Evolutionary conservation across 2,113 vertebrate genomes (phyloP).

Genomic region (Phrynosoma blainvillii): DNA sequence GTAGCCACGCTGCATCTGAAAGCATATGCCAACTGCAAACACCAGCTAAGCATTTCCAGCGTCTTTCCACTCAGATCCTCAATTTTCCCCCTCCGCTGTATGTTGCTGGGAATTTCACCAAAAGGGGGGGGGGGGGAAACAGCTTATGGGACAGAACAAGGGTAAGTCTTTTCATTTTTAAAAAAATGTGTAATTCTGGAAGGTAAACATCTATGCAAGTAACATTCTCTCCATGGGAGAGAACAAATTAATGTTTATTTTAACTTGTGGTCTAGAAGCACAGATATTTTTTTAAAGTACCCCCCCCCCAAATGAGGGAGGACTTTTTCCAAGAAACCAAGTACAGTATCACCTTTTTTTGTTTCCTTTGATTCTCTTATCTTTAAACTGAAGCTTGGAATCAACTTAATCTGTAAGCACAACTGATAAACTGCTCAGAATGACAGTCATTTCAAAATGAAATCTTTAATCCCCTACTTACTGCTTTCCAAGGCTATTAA

Average conservation of each 20-base stretch:
- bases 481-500: conserved; percentile 5
- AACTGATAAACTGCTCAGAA: neutral
- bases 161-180: conserved; percentile 10
- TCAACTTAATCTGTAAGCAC: neutral
- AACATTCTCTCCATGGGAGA: neutral
- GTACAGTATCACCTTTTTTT: neutral
- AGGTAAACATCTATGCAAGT: conserved; percentile 37
- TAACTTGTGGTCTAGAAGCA: conserved; percentile 35
- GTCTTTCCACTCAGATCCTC: conserved; percentile 4
- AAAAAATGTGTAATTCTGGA: neutral
- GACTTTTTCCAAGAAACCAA: neutral
- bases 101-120: conserved; percentile 1
- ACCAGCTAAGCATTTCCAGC: conserved; percentile 15
- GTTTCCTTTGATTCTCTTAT: neutral
- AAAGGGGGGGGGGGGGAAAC: neutral
- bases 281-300: neutral
- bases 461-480: conserved; percentile 26
- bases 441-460: neutral
- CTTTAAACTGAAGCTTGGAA: neutral
- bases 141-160: conserved; percentile 29
- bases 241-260: conserved; percentile 27
- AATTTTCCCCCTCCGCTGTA: neutral
- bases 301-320: neutral
- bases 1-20: conserved; percentile 62
- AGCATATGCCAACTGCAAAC: conserved; percentile 52